phyloP scores from a whole-genome alignment of 2,797 vertebrate species.

The Ciconia nigra region DNA sequence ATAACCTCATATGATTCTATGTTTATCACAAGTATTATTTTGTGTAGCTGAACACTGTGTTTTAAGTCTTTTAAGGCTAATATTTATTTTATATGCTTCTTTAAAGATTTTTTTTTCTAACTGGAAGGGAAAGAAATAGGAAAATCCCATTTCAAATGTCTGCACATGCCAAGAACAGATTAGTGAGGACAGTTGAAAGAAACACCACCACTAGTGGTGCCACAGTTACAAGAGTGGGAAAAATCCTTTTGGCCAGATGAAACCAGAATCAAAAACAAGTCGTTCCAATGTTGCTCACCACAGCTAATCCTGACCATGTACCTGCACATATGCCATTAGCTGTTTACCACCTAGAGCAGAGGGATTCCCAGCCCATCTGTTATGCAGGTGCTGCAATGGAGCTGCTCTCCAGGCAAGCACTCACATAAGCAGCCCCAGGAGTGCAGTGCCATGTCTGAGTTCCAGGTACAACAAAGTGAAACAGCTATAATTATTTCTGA shows the following conservation, averaged over 20 bases:
- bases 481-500: not conserved
- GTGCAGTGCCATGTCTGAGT: not conserved
- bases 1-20: not conserved
- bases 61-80: not conserved
- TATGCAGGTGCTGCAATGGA: accelerated
- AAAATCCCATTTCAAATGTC: not conserved
- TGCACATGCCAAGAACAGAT: not conserved
- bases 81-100: not conserved
- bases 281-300: not conserved
- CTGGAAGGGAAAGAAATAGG: not conserved
- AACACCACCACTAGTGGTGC: accelerated
- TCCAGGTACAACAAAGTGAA: not conserved
- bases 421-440: not conserved
- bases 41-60: not conserved
- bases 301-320: not conserved
- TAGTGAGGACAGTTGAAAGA: not conserved
- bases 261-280: not conserved
- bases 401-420: not conserved
- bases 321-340: not conserved
- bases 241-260: not conserved
- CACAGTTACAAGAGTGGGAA: not conserved
- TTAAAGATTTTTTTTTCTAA: not conserved
- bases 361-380: not conserved
- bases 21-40: not conserved
- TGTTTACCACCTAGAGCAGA: not conserved